Conservation (phyloP, 2,113 vertebrate genomes). For the Podilymbus podiceps region DNA sequence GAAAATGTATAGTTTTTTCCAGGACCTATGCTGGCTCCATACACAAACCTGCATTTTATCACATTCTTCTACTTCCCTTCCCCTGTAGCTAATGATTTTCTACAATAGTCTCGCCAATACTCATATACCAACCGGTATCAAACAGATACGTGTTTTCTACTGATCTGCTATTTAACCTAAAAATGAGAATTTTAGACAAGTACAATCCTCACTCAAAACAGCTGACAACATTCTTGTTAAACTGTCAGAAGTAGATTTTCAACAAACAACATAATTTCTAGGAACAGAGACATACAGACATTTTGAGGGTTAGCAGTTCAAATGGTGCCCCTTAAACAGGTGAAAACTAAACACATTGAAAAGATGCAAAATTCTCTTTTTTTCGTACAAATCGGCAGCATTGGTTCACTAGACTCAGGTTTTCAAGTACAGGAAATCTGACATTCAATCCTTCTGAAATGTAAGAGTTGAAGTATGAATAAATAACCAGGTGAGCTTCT, state of each 20-base stretch:
- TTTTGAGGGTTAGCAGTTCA: neutral
- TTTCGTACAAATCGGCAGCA: neutral
- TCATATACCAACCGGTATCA: neutral
- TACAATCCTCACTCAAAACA: neutral
- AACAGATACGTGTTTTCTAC: neutral
- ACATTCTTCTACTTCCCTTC: neutral
- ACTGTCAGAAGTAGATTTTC: neutral
- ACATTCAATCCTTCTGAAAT: neutral
- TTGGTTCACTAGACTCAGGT: neutral
- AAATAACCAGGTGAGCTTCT: neutral
- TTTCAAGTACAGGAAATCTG: neutral
- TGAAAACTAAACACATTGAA: neutral
- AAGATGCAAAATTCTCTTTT: neutral
- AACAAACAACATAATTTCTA: neutral
- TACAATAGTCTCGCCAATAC: neutral
- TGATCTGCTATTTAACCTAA: neutral
- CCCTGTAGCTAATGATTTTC: neutral
- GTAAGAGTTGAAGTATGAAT: neutral
- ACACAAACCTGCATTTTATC: neutral
- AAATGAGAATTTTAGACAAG: neutral
- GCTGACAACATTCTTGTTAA: slow-evolving; percentile 3
- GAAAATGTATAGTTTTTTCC: neutral
- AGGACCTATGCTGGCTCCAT: neutral
- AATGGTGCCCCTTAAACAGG: neutral
- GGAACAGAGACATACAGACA: neutral